Conservation (phyloP, 2,113 vertebrate genomes). For the Oceanodroma tethys region DNA sequence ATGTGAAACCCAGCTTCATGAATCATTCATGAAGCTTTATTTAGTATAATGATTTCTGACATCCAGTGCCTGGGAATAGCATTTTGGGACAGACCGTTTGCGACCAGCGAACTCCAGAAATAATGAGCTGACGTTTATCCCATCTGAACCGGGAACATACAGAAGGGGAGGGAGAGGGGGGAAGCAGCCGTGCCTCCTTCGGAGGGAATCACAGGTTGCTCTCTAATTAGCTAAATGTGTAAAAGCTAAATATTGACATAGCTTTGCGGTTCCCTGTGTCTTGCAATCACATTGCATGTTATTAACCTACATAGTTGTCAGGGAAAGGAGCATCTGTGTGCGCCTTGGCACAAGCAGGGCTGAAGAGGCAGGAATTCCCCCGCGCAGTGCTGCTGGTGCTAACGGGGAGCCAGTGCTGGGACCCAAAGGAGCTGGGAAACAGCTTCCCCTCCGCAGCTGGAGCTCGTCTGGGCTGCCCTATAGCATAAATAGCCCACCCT, state of each 20-base stretch:
- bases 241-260: slow-evolving; percentile 52
- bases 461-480: neutral
- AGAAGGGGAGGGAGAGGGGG: neutral
- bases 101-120: slow-evolving; percentile 17
- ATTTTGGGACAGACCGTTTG: slow-evolving; percentile 41
- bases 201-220: slow-evolving; percentile 8
- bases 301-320: slow-evolving; percentile 57
- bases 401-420: neutral
- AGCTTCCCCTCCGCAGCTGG: neutral
- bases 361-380: slow-evolving; percentile 36
- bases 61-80: slow-evolving; percentile 45
- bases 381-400: neutral
- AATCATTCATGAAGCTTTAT: slow-evolving; percentile 55
- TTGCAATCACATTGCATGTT: slow-evolving; percentile 43
- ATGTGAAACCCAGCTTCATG: slow-evolving; percentile 16
- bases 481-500: neutral
- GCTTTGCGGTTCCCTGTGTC: neutral
- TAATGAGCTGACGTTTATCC: slow-evolving; percentile 35
- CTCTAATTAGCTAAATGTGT: slow-evolving; percentile 55
- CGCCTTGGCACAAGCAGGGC: slow-evolving; percentile 22
- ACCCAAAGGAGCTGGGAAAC: neutral
- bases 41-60: slow-evolving; percentile 63
- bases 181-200: neutral
- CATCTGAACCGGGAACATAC: neutral
- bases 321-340: slow-evolving; percentile 52